Evolutionary conservation across 1,140 invertebrate species (phyloP).

Genomic region (Adoxophyes honmai): DNA sequence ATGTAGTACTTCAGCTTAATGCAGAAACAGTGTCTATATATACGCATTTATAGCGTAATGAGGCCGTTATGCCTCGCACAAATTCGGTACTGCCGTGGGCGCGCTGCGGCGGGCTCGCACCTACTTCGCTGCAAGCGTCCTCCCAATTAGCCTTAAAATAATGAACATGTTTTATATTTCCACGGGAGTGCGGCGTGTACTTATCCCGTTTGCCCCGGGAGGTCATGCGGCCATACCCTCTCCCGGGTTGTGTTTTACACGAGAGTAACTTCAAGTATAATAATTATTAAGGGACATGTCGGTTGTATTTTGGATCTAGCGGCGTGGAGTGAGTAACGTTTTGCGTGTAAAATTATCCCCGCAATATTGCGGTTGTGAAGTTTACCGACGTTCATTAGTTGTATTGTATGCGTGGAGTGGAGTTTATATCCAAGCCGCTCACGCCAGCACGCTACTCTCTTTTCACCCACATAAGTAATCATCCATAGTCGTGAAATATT

Average conservation of each 20-base stretch:
- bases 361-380: conserved; percentile 32
- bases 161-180: conserved; percentile 78
- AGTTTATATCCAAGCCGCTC: no score
- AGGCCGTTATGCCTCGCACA: conserved; percentile 45
- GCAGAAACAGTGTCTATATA: conserved; percentile 66
- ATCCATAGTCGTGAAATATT: no score
- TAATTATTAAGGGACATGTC: conserved; percentile 53
- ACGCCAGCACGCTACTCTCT: no score
- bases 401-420: no score
- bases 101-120: conserved; percentile 62
- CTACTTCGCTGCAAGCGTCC: conserved; percentile 65
- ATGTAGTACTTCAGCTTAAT: conserved; percentile 53
- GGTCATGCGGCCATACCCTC: conserved; percentile 57
- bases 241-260: conserved; percentile 31
- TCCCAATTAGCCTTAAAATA: conserved; percentile 77
- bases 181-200: conserved; percentile 62
- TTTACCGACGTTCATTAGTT: conserved; percentile 29
- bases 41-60: conserved; percentile 52
- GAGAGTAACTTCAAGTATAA: conserved; percentile 49
- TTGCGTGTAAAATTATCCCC: conserved; percentile 46
- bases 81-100: conserved; percentile 63
- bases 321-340: conserved; percentile 33
- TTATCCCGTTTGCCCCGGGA: conserved; percentile 66
- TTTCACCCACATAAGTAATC: no score
- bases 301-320: conserved; percentile 33